Evolutionary conservation across 2,113 vertebrate genomes (phyloP), one percentile per base, ranked within the genome.

Genomic region (Leuciscus idus): DNA sequence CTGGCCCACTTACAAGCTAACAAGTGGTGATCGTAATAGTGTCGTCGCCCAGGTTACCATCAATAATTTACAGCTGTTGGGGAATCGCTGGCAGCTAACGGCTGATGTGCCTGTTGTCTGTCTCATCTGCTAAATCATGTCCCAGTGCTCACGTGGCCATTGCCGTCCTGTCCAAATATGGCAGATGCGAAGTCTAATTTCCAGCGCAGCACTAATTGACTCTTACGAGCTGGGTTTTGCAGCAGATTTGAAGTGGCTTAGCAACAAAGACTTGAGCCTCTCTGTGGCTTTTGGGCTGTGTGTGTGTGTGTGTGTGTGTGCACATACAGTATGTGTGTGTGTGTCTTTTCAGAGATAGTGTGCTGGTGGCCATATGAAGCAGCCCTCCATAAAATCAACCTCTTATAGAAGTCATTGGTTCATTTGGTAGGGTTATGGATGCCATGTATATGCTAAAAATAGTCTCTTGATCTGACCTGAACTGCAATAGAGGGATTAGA

Each of bases 1-100:
- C 52, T 86, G 86, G 33, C 86, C 88, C 84, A 86, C 89, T 87
- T 89, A 81, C 55, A 64, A 76, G 57, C 46, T 70, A 85, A 85
- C 68, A 61, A 89, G 76, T 28, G 39, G 12, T 76, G 70, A 78
- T 78, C 46, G 46, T 84, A 55, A 36, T 19, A 8, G 76, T 64
- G 23, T 62, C 55, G 33, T 28, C 76, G 30, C 33, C 57, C 77
- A 83, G 85, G 77, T 83, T 88, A 83, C 64, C n/a, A 62, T 57
- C 50, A 81, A 75, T 80, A 17, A 86, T 82, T 79, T 78, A 85
- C 77, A 90, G 72, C 72, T 86, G 77, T 50, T 50, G 50, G 68
- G n/a, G 30, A 66, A 70, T 85, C 6, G 23, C 50, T 55, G 46
- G 72, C 30, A 86, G 73, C 84, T 33, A 59, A 30, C n/a, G 81